Evolutionary conservation across 2,888 invertebrate species (phyloP).

Genomic region (Alloplasta piceator): DNA sequence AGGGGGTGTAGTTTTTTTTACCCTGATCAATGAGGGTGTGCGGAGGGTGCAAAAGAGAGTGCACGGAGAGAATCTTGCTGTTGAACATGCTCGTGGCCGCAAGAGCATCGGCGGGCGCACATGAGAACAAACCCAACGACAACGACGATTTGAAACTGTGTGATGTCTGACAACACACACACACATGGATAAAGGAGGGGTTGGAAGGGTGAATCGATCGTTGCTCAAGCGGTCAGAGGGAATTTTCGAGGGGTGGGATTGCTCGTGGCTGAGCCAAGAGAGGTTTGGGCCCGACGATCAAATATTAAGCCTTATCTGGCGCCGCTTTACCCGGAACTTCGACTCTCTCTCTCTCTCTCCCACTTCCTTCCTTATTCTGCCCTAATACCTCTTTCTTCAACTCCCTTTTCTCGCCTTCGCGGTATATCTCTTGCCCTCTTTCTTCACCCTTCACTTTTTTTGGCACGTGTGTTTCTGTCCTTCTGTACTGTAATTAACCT

Average conservation of each 20-base stretch:
- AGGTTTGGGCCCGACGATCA: slow-evolving; percentile 78
- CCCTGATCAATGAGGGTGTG: slow-evolving; percentile 47
- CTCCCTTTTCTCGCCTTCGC: slow-evolving; percentile 36
- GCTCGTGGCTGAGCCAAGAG: slow-evolving; percentile 77
- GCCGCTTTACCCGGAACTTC: slow-evolving; percentile 79
- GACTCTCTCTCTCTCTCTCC: slow-evolving; percentile 59
- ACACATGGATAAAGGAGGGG: slow-evolving; percentile 10
- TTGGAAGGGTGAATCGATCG: slow-evolving; percentile 68
- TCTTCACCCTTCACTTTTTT: slow-evolving; percentile 34
- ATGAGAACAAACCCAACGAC: slow-evolving; percentile 51
- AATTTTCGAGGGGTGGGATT: slow-evolving; percentile 62
- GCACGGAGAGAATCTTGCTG: slow-evolving; percentile 33
- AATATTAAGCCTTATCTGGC: slow-evolving; percentile 83
- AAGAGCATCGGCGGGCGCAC: slow-evolving; percentile 32
- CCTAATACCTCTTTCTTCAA: slow-evolving; percentile 6
- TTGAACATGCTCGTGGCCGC: slow-evolving; percentile 61
- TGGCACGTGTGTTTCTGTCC: slow-evolving; percentile 46
- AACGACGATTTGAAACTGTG: slow-evolving; percentile 33
- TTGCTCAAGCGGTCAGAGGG: slow-evolving; percentile 50
- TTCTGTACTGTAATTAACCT: slow-evolving; percentile 76
- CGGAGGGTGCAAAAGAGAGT: slow-evolving; percentile 23
- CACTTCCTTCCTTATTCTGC: slow-evolving; percentile 45
- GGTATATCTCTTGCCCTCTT: slow-evolving; percentile 17
- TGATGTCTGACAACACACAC: slow-evolving; percentile 23
- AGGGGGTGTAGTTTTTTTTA: slow-evolving; percentile 26